Base-by-base conservation (phyloP, 2,888 invertebrate genomes). In the Diloba caeruleocephala region DNA sequence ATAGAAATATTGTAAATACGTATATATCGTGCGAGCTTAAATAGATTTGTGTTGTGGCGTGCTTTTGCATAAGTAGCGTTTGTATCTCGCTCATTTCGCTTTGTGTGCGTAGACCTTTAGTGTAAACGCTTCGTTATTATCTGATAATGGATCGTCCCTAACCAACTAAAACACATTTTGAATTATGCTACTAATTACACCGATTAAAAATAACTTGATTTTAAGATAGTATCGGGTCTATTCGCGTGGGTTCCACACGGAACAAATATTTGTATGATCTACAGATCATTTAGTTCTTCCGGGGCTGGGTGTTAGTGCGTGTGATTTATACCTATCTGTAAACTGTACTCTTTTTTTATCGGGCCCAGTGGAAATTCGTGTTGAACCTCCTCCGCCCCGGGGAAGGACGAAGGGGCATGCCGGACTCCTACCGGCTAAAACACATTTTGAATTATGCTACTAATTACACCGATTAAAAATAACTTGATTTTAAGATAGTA, bases 1-100 rank as follows among this genome's bases (percentile, higher is more conserved):
- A 89, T 89, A 91, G 87, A 90, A 90, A 88, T 89, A 89, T 87
- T 90, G 89, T 92, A 91, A 90, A 91, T 90, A 91, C 83, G 79
- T 80, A 82, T 84, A 85, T 81, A 80, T 85, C 83, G 85, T 80
- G 82, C 82, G 81, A 81, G 83, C 82, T 86, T 87, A 84, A 89
- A 87, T 89, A 87, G 88, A 90, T 88, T 89, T 88, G 85, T 84
- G 84, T 78, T 69, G 74, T 80, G 74, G 83, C 92, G 91, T 92
- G 91, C 87, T 84, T 85, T 78, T 72, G 92, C 90, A 92, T 92
- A 92, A 90, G 82, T 79, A 88, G 89, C 73, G 60, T 53, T 71
- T 71, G 72, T 74, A 72, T 66, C 73, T 73, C 75, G 74, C 81
- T 81, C 80, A 79, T 80, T 85, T 76, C 67, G 78, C 67, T 42